A percentile compares a stretch with the other conserved stretches of the same genome.
These are phyloP conservation scores for Antennarius striatus DNA, from an alignment of 2,113 vertebrate species.

Conservation along the genomic window DNA sequence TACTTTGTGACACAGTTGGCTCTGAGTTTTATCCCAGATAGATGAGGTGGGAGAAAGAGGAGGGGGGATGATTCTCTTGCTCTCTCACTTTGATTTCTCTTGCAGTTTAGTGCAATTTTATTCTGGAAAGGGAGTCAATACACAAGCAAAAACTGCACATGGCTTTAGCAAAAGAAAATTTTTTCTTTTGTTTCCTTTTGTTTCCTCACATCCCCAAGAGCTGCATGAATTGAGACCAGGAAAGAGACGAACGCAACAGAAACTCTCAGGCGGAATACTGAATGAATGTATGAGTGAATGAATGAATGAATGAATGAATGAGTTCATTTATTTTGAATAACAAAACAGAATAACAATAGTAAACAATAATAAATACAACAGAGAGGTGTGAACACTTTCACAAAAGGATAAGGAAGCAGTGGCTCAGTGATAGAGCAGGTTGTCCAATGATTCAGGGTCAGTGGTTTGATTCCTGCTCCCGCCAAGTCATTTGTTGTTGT, in stretches of 20 bases:
- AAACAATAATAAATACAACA: no score
- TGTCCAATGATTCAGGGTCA: no score
- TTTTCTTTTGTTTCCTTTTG: constrained; percentile 28
- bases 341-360: no score
- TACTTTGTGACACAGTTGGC: constrained; percentile 26
- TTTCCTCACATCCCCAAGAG: constrained; percentile 15
- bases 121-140: constrained; percentile 28
- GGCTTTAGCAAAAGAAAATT: constrained; percentile 16
- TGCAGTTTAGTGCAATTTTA: constrained; percentile 2
- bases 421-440: no score
- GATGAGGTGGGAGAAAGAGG: background rate
- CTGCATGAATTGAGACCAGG: constrained; percentile 8
- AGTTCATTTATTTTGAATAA: no score
- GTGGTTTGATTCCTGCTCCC: no score
- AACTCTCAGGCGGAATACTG: constrained; percentile 23
- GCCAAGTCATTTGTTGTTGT: no score
- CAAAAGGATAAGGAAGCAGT: no score
- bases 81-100: constrained; percentile 34
- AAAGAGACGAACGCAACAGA: constrained; percentile 4
- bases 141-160: constrained; percentile 13
- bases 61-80: background rate
- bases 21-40: constrained; percentile 27
- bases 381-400: no score
- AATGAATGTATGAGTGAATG: no score
- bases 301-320: no score